Percentiles rank a stretch among this genome's conserved stretches.
These are phyloP conservation scores for Drosophila chauvacae DNA, from an alignment of 1,140 invertebrate species.

Conservation along the genomic window DNA sequence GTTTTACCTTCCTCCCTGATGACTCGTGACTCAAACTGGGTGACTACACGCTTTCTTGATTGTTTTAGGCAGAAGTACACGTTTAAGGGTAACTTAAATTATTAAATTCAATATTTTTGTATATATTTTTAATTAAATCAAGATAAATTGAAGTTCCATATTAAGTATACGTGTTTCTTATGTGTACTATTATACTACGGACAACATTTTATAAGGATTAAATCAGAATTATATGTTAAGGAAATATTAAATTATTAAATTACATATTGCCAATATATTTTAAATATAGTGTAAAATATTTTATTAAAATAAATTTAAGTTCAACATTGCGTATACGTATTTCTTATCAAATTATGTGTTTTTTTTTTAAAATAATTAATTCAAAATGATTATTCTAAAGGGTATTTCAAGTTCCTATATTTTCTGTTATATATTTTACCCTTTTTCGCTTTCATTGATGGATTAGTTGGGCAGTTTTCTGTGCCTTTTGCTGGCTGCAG, in stretches of 20 bases:
- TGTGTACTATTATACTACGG: no score
- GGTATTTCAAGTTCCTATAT: not conserved
- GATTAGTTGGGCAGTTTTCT: slow-evolving; percentile 51
- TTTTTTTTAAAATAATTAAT: no score
- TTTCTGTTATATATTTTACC: not conserved
- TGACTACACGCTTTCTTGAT: slow-evolving; percentile 2
- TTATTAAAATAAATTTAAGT: not conserved
- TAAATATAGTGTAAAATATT: no score
- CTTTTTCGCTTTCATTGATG: slow-evolving; percentile 54
- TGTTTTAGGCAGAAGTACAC: not conserved
- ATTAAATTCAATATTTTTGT: not conserved
- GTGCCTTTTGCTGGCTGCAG: slow-evolving; percentile 26
- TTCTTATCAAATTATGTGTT: no score
- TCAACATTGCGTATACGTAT: not conserved
- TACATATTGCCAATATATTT: no score
- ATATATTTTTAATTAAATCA: not conserved
- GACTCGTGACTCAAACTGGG: slow-evolving; percentile 57
- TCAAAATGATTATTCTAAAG: not conserved
- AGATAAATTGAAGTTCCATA: not conserved
- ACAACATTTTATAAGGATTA: no score
- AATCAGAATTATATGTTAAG: no score
- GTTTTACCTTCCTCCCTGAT: not conserved
- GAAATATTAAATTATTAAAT: no score
- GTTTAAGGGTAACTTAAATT: not conserved
- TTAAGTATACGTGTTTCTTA: no score